Evolutionary conservation across 2,797 vertebrate genomes (phyloP).

Genomic region (Notolepis coatsorum): DNA sequence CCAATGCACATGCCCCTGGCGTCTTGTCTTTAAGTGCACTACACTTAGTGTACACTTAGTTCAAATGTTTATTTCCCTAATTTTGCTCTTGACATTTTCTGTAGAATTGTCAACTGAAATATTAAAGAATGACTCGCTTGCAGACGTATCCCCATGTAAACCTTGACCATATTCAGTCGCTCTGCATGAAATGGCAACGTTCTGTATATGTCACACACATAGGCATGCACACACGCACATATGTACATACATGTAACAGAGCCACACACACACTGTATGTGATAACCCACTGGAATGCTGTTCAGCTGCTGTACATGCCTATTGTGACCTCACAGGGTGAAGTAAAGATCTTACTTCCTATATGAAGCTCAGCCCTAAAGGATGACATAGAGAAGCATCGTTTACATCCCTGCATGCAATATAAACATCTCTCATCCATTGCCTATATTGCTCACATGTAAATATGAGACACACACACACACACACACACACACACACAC

Average conservation of each 20-base stretch:
- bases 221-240: neutral
- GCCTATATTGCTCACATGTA: neutral
- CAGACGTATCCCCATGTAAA: constrained; percentile 34
- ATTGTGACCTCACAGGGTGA: neutral
- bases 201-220: constrained; percentile 28
- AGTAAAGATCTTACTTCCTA: neutral
- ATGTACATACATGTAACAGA: neutral
- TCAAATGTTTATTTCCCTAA: constrained; percentile 36
- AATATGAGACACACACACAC: neutral
- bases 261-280: neutral
- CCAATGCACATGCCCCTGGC: neutral
- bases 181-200: neutral
- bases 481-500: neutral
- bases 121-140: constrained; percentile 70
- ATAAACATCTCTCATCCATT: neutral
- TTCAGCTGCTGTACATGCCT: neutral
- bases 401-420: neutral
- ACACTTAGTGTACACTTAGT: constrained; percentile 27
- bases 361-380: neutral
- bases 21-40: neutral
- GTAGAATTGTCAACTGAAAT: constrained; percentile 62
- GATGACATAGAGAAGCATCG: neutral
- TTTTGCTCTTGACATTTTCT: constrained; percentile 57
- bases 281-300: neutral
- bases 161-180: constrained; percentile 27